phyloP scores from a whole-genome alignment of 2,888 invertebrate genomes.

The Cyaniris semiargus region DNA sequence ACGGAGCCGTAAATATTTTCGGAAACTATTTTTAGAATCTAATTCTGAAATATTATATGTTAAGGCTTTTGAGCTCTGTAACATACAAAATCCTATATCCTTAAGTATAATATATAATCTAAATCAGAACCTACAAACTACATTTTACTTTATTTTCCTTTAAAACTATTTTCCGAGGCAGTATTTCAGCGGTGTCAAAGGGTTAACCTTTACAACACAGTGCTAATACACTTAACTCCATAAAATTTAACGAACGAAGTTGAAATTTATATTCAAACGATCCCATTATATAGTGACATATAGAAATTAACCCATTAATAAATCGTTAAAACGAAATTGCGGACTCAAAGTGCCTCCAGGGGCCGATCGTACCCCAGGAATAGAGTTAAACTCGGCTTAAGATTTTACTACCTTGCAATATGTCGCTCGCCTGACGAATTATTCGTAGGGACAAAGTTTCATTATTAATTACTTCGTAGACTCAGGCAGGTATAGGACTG shows the following conservation, averaged over 20 bases:
- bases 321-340: constrained; percentile 43
- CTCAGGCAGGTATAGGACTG: constrained; percentile 18
- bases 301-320: constrained; percentile 40
- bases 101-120: no score
- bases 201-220: background rate
- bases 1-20: background rate
- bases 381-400: constrained; percentile 38
- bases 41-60: background rate
- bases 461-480: constrained; percentile 41
- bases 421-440: constrained; percentile 47
- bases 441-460: constrained; percentile 40
- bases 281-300: constrained; percentile 29
- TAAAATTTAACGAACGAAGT: constrained; percentile 23
- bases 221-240: background rate
- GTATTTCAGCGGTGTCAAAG: background rate
- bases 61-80: background rate
- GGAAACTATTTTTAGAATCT: background rate
- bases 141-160: background rate
- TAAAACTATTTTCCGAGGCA: background rate
- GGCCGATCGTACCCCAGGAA: constrained; percentile 35
- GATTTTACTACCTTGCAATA: constrained; percentile 48
- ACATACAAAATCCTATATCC: background rate
- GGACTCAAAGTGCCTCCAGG: constrained; percentile 45
- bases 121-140: no score
- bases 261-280: constrained; percentile 31